Evolutionary conservation across 2,888 invertebrate species (phyloP).

Genomic region (Cylindroiulus punctatus): DNA sequence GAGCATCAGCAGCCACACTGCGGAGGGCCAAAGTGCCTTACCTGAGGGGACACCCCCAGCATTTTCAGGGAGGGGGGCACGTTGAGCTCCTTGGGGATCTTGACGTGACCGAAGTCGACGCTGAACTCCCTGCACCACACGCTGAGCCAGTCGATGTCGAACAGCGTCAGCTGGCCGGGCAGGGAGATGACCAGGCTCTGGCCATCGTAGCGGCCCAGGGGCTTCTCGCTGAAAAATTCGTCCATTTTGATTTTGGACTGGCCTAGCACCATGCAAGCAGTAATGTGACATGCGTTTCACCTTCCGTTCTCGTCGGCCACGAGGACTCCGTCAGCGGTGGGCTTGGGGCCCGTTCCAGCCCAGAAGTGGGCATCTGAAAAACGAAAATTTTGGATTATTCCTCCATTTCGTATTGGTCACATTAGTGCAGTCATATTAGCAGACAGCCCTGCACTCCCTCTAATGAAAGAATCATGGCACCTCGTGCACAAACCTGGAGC

Average conservation of each 20-base stretch:
- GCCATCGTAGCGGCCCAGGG: constrained; percentile 85
- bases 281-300: constrained; percentile 63
- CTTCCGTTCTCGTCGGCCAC: constrained; percentile 89
- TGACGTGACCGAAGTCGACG: constrained; percentile 91
- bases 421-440: no score
- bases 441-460: no score
- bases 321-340: constrained; percentile 83
- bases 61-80: constrained; percentile 92
- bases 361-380: constrained; percentile 88
- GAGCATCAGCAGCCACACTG: not conserved
- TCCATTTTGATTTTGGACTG: no score
- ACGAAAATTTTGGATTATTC: constrained; percentile 36
- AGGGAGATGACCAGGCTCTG: constrained; percentile 91
- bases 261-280: not conserved
- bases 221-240: constrained; percentile 72
- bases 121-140: constrained; percentile 91
- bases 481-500: constrained; percentile 78
- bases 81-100: constrained; percentile 85
- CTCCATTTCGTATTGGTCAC: not conserved
- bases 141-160: constrained; percentile 91
- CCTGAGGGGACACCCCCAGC: constrained; percentile 94
- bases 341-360: constrained; percentile 89
- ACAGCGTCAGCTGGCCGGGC: constrained; percentile 83
- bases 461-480: no score
- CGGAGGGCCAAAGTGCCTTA: constrained; percentile 68